A percentile compares a stretch with the other conserved stretches of the same genome.
Conservation (phyloP, 2,888 invertebrate genomes). For the Xiphydria camelus region DNA sequence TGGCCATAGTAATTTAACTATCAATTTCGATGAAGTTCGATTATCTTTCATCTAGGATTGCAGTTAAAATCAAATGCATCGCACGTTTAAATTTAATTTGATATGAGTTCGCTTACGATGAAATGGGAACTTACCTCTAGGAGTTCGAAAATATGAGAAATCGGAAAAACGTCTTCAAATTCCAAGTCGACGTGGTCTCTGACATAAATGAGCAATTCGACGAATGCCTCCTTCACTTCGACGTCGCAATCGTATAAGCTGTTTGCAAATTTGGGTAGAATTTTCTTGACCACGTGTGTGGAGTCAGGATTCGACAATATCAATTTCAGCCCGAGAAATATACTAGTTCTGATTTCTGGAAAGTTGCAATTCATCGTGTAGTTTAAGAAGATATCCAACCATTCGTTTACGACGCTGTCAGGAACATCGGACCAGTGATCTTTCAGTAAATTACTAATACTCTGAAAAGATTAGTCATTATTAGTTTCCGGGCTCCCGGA, state of each 20-base stretch:
- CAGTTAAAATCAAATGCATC: constrained; percentile 13
- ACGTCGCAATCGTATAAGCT: constrained; percentile 25
- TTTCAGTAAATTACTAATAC: constrained; percentile 21
- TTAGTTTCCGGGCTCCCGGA: no score
- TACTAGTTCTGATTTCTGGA: constrained; percentile 23
- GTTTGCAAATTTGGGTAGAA: constrained; percentile 20
- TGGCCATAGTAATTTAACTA: constrained; percentile 23
- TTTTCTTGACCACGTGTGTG: constrained; percentile 12
- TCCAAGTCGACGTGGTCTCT: constrained; percentile 18
- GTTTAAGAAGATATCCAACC: constrained; percentile 26
- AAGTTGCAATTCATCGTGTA: constrained; percentile 13
- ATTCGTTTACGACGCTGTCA: constrained; percentile 15
- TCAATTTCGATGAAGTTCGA: constrained; percentile 4
- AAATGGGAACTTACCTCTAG: constrained; percentile 23
- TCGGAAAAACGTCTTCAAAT: constrained; percentile 25
- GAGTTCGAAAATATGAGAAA: constrained; percentile 23
- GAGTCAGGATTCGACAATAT: constrained; percentile 19
- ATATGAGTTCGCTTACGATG: no score
- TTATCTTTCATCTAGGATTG: constrained; percentile 25
- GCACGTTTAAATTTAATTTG: no score
- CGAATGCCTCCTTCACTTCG: constrained; percentile 20
- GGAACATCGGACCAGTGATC: constrained; percentile 27
- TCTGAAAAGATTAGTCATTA: constrained; percentile 25
- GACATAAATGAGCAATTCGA: constrained; percentile 23
- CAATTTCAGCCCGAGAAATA: constrained; percentile 26